Evolutionary conservation across 2,888 invertebrate genomes (phyloP), one percentile per base, ranked within the genome.

Genomic region (Drosophila phalerata): DNA sequence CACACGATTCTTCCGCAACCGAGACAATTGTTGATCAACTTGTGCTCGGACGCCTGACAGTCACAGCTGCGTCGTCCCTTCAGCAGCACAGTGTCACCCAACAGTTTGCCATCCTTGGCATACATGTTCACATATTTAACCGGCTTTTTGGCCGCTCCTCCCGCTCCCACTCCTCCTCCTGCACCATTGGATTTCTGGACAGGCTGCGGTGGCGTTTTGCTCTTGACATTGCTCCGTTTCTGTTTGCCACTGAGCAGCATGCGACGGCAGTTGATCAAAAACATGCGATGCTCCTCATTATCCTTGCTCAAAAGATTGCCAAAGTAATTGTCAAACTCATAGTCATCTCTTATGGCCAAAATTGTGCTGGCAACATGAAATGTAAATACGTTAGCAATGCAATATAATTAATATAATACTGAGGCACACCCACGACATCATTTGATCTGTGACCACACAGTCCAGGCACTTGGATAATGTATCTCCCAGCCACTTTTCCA

Each of bases 1-100:
- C 99, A 99, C 5, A 99, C 97, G 70, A 99, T 96, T 63, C 98
- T 94, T 0, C 99, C 99, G 93, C 99, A 99, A 69, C 95, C 95
- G 11, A 97, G 91, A 89, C 99, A 99, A 92, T 99, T 99, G 91
- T 97, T 98, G 64, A 99, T 94, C 49, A 99, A 93, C 60, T 94
- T 94, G 91, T 99, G 99, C 88, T 96, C 96, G 4, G 95, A 94
- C 0, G 99, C 99, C 92, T 99, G 97, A 90, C 99, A 99, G 66
- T 97, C 95, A 92, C 99, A 99, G 53, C 93, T 93, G 87, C 97
- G 96, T 38, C 99, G 94, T 11, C 98, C 98, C 91, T 94, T 94
- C 0, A 95, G 75, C 63, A 94, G 74, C 10, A 95, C 92, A n/a
- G 93, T 93, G 75, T 94, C 94, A 6, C 93, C 94, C 78, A 93